Percentiles rank a stretch among this genome's conserved stretches.
Conservation (phyloP, 2,888 invertebrate species). For the Anagyrus pseudococci region DNA sequence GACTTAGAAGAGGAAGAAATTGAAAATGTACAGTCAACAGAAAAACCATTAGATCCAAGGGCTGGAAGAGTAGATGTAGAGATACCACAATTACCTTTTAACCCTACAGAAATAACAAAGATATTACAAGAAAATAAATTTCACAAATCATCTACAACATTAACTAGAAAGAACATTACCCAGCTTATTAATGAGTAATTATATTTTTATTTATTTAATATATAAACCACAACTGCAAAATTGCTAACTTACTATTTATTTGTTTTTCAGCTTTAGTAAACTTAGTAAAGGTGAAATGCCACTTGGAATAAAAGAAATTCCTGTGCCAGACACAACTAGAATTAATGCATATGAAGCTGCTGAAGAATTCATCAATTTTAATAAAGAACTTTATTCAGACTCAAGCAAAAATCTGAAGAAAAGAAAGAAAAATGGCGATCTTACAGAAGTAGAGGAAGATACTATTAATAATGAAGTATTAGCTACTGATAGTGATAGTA, state of each 20-base stretch:
- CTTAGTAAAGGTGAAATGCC: conserved; percentile 72
- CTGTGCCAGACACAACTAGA: conserved; percentile 53
- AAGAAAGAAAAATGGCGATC: conserved; percentile 40
- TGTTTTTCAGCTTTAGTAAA: conserved; percentile 65
- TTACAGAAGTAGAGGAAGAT: conserved; percentile 37
- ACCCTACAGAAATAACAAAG: conserved; percentile 66
- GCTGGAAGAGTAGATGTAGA: conserved; percentile 81
- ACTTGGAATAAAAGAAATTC: conserved; percentile 67
- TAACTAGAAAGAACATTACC: conserved; percentile 67
- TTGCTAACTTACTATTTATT: conserved; percentile 6
- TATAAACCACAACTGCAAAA: conserved; percentile 18
- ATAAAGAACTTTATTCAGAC: conserved; percentile 62
- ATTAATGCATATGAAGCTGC: conserved; percentile 56
- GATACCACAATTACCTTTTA: conserved; percentile 73
- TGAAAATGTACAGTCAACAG: conserved; percentile 57
- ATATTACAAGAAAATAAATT: conserved; percentile 65
- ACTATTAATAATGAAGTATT: conserved; percentile 20
- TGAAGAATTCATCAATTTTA: conserved; percentile 63
- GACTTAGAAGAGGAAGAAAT: conserved; percentile 41
- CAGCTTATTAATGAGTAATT: conserved; percentile 65
- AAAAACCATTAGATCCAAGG: conserved; percentile 72
- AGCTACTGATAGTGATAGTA: background rate
- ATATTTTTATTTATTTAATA: conserved; percentile 10
- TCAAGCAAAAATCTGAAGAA: conserved; percentile 47
- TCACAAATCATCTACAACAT: conserved; percentile 64